Evolutionary conservation across 2,797 vertebrate genomes (phyloP).

Genomic region (Carcharodon carcharias): DNA sequence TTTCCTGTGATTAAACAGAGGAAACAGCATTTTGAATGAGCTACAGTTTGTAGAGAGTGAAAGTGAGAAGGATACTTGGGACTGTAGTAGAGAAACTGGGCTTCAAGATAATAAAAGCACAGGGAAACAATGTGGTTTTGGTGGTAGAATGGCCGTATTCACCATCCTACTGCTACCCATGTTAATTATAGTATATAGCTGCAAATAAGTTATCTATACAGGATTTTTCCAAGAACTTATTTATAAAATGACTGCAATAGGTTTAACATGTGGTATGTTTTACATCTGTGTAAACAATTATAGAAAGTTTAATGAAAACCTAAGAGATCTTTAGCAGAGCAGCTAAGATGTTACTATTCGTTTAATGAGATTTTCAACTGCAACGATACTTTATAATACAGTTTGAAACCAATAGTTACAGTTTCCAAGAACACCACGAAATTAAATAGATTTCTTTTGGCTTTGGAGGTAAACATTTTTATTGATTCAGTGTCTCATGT

Average conservation of each 20-base stretch:
- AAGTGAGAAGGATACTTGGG: neutral
- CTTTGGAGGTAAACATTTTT: conserved; percentile 11
- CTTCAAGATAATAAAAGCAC: neutral
- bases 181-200: neutral
- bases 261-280: neutral
- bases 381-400: neutral
- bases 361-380: neutral
- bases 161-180: neutral
- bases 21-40: neutral
- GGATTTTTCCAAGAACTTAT: neutral
- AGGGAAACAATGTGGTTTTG: neutral
- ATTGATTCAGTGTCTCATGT: neutral
- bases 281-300: neutral
- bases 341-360: neutral
- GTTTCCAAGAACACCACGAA: neutral
- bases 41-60: neutral
- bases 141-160: neutral
- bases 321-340: neutral
- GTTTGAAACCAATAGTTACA: neutral
- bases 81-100: neutral
- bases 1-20: neutral
- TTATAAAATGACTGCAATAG: neutral
- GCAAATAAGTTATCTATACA: neutral
- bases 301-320: neutral
- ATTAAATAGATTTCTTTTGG: conserved; percentile 22